phyloP scores from a whole-genome alignment of 2,797 vertebrate species.

The Hapalemur alaotrensis region DNA sequence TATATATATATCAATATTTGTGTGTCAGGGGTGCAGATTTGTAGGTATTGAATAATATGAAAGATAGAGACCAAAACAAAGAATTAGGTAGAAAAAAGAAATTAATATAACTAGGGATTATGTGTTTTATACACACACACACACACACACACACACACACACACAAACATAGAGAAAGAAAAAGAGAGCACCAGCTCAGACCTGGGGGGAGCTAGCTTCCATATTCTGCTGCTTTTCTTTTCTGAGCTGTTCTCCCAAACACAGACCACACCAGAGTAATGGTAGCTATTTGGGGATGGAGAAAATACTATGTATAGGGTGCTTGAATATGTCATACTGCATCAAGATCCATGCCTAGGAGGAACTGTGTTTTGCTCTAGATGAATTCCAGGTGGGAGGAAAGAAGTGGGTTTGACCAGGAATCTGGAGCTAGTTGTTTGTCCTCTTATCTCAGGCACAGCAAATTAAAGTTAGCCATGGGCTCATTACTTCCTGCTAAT shows the following conservation, averaged over 20 bases:
- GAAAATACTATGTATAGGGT: neutral
- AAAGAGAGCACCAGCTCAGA: neutral
- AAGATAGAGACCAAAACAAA: neutral
- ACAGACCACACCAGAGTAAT: accelerated
- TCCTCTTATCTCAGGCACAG: neutral
- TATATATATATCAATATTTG: neutral
- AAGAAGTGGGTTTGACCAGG: neutral
- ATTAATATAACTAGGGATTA: neutral
- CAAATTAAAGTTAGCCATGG: neutral
- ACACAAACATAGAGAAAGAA: neutral
- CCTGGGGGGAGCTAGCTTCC: neutral
- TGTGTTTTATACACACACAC: neutral
- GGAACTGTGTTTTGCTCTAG: neutral
- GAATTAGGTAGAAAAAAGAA: neutral
- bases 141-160: neutral
- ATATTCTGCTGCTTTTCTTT: neutral
- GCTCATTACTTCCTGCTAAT: neutral
- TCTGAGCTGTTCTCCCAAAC: neutral
- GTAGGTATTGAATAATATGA: neutral
- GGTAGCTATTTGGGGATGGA: neutral
- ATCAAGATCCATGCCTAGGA: neutral
- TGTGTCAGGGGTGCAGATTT: neutral
- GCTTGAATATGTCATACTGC: neutral
- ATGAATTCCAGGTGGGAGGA: neutral
- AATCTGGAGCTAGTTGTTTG: neutral